Percentiles rank a stretch among this genome's conserved stretches.
Evolutionary conservation across 2,113 vertebrate genomes (phyloP).

Genomic region (Hemichromis elongatus): DNA sequence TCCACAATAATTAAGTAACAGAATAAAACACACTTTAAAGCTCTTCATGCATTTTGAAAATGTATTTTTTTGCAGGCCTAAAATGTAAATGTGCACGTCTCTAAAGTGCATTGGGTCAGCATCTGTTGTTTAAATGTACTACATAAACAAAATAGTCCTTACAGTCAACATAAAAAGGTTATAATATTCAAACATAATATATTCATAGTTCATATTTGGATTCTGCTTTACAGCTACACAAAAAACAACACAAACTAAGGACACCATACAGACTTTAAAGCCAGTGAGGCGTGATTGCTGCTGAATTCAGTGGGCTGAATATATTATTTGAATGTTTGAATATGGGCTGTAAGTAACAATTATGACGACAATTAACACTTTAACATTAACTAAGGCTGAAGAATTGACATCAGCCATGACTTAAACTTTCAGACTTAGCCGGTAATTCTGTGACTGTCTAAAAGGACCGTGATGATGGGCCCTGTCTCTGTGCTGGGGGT

Average conservation of each 20-base stretch:
- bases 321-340: neutral
- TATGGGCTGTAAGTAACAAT: neutral
- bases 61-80: neutral
- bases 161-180: neutral
- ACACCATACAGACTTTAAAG: too few relatives aligned
- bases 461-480: neutral
- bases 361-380: neutral
- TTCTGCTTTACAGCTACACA: too few relatives aligned
- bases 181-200: neutral
- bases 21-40: neutral
- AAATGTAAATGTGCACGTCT: neutral
- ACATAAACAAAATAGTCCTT: neutral
- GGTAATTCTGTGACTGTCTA: neutral
- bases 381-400: neutral
- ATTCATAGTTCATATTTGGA: neutral
- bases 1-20: neutral
- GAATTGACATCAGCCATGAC: neutral
- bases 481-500: too few relatives aligned
- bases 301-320: neutral
- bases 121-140: neutral
- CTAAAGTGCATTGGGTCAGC: neutral
- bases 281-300: too few relatives aligned
- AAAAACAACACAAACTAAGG: too few relatives aligned
- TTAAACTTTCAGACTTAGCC: neutral
- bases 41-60: neutral